These are phyloP conservation scores for Stenchaetothrips biformis DNA, from an alignment of 2,888 invertebrate species.

Conservation along the genomic window DNA sequence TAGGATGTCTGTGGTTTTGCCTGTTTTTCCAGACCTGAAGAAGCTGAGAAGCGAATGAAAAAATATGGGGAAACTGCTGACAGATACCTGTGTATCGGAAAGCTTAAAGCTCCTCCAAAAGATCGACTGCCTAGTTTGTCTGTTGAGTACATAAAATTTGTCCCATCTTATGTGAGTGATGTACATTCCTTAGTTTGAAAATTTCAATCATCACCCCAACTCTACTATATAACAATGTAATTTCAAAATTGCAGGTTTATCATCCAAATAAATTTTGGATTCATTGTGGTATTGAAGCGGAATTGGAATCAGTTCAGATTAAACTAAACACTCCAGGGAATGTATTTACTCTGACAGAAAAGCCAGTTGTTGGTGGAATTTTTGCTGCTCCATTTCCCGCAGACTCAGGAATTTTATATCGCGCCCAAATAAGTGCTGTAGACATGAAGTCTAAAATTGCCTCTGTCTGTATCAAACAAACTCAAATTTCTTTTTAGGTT, in stretches of 20 bases:
- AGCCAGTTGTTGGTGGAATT: conserved; percentile 25
- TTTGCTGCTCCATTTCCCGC: conserved; percentile 28
- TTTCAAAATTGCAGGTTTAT: conserved; percentile 30
- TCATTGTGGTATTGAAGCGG: neutral
- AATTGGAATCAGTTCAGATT: neutral
- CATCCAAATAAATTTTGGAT: conserved; percentile 34
- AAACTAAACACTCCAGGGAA: neutral
- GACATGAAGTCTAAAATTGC: neutral
- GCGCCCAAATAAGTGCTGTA: neutral
- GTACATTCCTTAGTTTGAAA: neutral
- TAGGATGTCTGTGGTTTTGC: conserved; percentile 17
- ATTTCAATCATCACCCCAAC: conserved; percentile 31
- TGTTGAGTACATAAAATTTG: neutral
- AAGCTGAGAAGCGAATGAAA: conserved; percentile 50
- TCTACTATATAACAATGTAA: neutral
- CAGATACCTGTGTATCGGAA: neutral
- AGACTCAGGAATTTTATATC: neutral
- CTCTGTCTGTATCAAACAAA: neutral
- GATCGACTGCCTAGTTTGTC: neutral
- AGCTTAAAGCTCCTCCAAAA: too few species aligned
- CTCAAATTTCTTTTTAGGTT: neutral
- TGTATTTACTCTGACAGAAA: neutral
- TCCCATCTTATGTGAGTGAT: conserved; percentile 26
- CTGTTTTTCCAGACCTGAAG: conserved; percentile 46
- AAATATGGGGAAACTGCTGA: conserved; percentile 39